Conservation (phyloP, 2,888 invertebrate species). For the Sinhomidia bicolor region DNA sequence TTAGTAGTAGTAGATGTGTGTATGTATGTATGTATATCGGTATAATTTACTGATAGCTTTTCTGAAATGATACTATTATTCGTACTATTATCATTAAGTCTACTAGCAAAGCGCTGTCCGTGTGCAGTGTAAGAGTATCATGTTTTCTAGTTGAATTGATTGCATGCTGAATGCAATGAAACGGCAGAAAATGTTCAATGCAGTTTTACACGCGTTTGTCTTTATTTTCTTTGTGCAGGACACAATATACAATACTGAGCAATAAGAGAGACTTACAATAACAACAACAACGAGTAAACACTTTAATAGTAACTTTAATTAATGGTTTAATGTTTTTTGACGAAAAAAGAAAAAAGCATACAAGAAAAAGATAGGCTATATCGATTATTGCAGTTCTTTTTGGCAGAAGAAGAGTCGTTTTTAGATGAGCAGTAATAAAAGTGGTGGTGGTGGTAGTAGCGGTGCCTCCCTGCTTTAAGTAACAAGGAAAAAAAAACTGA, state of each 20-base stretch:
- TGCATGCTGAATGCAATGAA: slow-evolving; percentile 60
- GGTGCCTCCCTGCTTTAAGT: slow-evolving; percentile 47
- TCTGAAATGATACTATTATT: slow-evolving; percentile 28
- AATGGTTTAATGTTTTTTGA: too few relatives aligned
- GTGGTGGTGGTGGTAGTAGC: too few relatives aligned
- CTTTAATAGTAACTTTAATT: too few relatives aligned
- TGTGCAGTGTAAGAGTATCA: background rate
- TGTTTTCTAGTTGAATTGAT: slow-evolving; percentile 26
- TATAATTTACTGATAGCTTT: slow-evolving; percentile 3
- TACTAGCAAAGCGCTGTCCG: background rate
- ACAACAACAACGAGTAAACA: too few relatives aligned
- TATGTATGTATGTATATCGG: slow-evolving; percentile 21
- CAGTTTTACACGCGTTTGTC: background rate
- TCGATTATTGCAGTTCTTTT: slow-evolving; percentile 32
- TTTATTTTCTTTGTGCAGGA: too few relatives aligned
- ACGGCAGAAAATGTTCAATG: slow-evolving; percentile 5
- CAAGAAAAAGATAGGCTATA: background rate
- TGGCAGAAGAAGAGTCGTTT: slow-evolving; percentile 7
- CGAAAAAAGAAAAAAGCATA: slow-evolving; percentile 54
- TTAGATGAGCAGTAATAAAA: slow-evolving; percentile 44
- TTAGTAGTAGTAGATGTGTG: too few relatives aligned
- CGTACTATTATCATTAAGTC: background rate
- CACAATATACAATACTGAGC: too few relatives aligned
- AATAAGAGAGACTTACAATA: too few relatives aligned
- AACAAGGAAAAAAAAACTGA: slow-evolving; percentile 43